Base-by-base conservation (phyloP, 2,888 invertebrate species). In the Lasioglossum oenotherae region DNA sequence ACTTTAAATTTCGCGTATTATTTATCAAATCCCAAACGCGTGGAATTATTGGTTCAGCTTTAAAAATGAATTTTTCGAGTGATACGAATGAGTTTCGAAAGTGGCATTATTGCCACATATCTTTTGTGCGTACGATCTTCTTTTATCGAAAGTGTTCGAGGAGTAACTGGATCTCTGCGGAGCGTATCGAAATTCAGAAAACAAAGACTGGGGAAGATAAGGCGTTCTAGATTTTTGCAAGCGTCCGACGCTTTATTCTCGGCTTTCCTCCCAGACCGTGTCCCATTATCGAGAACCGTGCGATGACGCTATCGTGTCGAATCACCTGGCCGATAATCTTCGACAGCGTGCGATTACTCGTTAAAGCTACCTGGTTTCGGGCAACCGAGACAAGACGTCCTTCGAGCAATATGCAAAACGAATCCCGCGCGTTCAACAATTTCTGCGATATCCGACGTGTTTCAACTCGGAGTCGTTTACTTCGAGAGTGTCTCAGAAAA, bases 301-400 rank as follows among this genome's bases (percentile, higher is more conserved):
- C 27, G 41, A 14, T 16, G 3, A 69, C 35, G 31, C 27, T 57
- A 80, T 86, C 73, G 41, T 73, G 74, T 85, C 73, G 57, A 80
- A 73, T 86, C 86, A 82, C 74, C 74, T 78, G 49, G 16, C 23
- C 27, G 60, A 73, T 35, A n/a, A 69, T 67, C 57, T 49, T 27
- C 27, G 23, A 19, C 16, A 73, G 35, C 12, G 27, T 35, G 49
- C 46, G 41, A 69, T 69, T 76, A 27, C 49, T 64, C 27, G 72
- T 87, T 82, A 60, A 73, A 74, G 44, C 74, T 72, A 80, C 83
- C 76, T 57, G 27, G 16, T 79, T 78, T 38, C 78, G 67, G 57
- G 8, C 49, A 38, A 46, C 8, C 31, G 31, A 27, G 27, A 46
- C 67, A 35, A 4, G 46, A 38, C 72, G 38, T 10, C 27, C 27